Base-by-base conservation (phyloP, 1,140 invertebrate species). In the Bombyx mandarina region DNA sequence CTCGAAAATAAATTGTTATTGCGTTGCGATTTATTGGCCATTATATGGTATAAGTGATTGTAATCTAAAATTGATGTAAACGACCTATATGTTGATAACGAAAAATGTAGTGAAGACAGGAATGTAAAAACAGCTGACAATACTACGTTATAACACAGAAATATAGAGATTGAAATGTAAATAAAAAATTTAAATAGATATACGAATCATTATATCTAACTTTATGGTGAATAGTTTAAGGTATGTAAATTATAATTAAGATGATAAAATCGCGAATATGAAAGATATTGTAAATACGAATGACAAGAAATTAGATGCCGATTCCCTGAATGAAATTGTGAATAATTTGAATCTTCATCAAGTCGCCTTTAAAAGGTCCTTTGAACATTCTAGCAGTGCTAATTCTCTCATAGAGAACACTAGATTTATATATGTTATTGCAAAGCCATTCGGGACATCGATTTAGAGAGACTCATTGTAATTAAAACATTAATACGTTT, bases 71-170 rank as follows among this genome's bases (percentile, higher is more conserved):
- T 59, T 54, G 51, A 45, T 46, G 48, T 22, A 52, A 66, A 35
- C 26, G 0, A 35, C 26, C 26, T 35, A 35, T 35, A 35, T 35
- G 26, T 35, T 35, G 26, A 5, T 35, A 35, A 35, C 2, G 26
- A 35, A 35, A 35, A 65, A 64, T 57, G 66, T 65, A 67, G 57
- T 62, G 53, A 56, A 77, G 69, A 77, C 73, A 80, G 75, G 71
- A 77, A 80, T 71, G 75, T 76, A 70, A 68, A 77, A 80, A 74
- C 82, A 84, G 78, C 80, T 81, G 82, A 86, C 82, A 86, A 86
- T 86, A 86, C 81, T 86, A 86, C 71, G 75, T 74, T 82, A 79
- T 69, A 77, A 82, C 70, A 76, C 69, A 82, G 79, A 73, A 72
- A 75, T 75, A 75, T 73, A 82, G 78, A 71, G 60, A 75, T 73